phyloP scores from a whole-genome alignment of 2,797 vertebrate genomes.

The Falco peregrinus region DNA sequence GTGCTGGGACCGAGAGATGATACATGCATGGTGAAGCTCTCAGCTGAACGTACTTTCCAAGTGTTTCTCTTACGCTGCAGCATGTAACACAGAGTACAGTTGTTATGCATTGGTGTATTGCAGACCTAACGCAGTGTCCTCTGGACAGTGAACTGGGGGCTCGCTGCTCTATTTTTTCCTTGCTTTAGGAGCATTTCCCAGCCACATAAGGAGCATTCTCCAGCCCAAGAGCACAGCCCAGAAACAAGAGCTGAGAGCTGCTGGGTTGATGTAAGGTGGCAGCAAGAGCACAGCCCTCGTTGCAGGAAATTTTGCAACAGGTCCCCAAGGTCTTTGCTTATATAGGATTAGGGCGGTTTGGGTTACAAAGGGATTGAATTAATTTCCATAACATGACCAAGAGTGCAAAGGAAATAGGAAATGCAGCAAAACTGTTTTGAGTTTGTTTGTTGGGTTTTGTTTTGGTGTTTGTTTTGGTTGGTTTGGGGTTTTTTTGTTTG shows the following conservation, averaged over 20 bases:
- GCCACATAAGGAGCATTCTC: background rate
- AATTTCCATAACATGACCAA: background rate
- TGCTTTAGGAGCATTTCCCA: background rate
- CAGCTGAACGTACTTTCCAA: background rate
- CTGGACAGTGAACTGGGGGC: background rate
- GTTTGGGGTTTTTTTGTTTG: too few relatives aligned
- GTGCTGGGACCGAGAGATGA: background rate
- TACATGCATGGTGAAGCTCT: fast-evolving
- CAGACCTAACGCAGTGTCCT: background rate
- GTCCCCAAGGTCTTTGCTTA: background rate
- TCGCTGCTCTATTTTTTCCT: background rate
- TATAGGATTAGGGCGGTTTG: background rate
- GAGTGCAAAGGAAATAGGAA: background rate
- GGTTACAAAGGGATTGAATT: background rate
- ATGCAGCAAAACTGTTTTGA: background rate
- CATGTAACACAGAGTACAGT: too few relatives aligned
- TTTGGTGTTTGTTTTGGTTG: background rate
- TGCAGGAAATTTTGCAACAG: background rate
- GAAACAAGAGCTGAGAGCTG: background rate
- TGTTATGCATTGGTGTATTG: fast-evolving
- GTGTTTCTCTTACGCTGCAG: background rate
- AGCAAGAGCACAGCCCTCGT: background rate
- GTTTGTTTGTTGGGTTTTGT: background rate
- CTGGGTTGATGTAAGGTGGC: background rate
- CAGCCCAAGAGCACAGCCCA: background rate